Percentiles rank a stretch among this genome's conserved stretches.
Evolutionary conservation across 2,113 vertebrate genomes (phyloP).

Genomic region (Craseonycteris thonglongyai): DNA sequence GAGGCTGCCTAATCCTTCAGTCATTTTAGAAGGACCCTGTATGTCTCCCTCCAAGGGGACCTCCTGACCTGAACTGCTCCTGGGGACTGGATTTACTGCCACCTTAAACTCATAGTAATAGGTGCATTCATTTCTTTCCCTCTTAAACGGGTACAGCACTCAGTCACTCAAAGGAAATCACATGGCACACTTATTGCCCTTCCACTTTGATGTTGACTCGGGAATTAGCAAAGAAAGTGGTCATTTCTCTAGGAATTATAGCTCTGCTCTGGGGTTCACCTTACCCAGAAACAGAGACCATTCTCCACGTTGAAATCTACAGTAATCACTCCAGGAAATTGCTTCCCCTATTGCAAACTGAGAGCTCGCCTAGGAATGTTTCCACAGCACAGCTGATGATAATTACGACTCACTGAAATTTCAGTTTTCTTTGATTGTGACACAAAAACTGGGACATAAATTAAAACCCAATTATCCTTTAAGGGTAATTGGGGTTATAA

Average conservation of each 20-base stretch:
- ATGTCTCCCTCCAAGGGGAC: not conserved
- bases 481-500: conserved; percentile 65
- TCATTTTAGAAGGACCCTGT: not conserved
- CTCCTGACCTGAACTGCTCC: not conserved
- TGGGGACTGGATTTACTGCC: not conserved
- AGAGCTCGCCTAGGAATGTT: conserved; percentile 25
- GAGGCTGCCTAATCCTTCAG: not conserved
- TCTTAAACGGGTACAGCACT: not conserved
- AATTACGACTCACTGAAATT: conserved; percentile 55
- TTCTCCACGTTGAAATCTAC: conserved; percentile 24
- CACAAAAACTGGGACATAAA: conserved; percentile 59
- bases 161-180: not conserved
- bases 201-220: not conserved
- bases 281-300: not conserved
- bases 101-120: not conserved
- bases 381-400: conserved; percentile 57
- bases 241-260: conserved; percentile 5
- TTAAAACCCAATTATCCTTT: conserved; percentile 68
- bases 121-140: not conserved
- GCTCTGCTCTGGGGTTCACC: not conserved
- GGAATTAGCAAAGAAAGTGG: conserved; percentile 33
- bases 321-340: conserved; percentile 61
- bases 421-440: conserved; percentile 62
- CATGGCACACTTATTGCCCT: not conserved
- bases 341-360: conserved; percentile 49